Conservation (phyloP, 2,797 vertebrate species). For the Chanos chanos region DNA sequence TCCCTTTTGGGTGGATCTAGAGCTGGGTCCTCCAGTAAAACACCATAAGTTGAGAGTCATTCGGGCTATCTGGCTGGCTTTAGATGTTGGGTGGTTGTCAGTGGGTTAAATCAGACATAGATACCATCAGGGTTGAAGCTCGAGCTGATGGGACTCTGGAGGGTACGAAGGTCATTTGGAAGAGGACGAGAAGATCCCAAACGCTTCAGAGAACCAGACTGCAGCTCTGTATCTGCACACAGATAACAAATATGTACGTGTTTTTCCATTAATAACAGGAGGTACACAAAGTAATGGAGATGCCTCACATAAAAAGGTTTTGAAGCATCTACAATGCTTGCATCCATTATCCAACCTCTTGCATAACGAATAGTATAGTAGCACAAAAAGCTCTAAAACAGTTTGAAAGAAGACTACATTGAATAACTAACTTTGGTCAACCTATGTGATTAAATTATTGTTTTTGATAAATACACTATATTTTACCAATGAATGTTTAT, state of each 20-base stretch:
- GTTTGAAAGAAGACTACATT: too few species aligned
- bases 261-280: too few species aligned
- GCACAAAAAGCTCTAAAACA: too few species aligned
- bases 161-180: constrained; percentile 83
- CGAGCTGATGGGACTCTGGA: constrained; percentile 82
- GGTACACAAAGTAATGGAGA: too few species aligned
- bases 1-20: neutral
- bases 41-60: neutral
- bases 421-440: too few species aligned
- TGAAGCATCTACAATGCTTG: too few species aligned
- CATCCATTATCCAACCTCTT: too few species aligned
- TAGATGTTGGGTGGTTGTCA: neutral
- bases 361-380: too few species aligned
- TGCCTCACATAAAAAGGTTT: too few species aligned
- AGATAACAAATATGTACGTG: neutral
- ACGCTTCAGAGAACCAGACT: constrained; percentile 81
- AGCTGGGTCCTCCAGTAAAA: neutral
- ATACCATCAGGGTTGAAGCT: constrained; percentile 94
- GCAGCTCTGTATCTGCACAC: constrained; percentile 67
- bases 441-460: too few species aligned
- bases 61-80: neutral
- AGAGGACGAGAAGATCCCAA: constrained; percentile 83
- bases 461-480: too few species aligned
- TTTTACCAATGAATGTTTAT: too few species aligned
- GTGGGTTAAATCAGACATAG: constrained; percentile 80